Evolutionary conservation across 2,113 vertebrate genomes (phyloP), one percentile per base, ranked within the genome.

Genomic region (Dromiciops gliroides): DNA sequence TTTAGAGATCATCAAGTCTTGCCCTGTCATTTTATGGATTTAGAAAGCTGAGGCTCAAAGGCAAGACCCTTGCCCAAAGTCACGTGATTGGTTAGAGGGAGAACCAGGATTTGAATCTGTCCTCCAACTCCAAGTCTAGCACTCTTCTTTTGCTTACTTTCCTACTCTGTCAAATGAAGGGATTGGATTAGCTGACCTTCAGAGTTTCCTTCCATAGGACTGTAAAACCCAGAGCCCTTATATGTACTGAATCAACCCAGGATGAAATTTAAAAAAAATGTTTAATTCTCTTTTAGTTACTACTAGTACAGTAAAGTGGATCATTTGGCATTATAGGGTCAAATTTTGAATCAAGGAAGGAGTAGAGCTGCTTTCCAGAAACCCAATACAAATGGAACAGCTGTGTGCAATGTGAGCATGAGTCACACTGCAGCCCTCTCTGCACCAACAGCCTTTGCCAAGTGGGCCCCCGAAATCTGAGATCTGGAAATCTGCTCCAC

Each of bases 351-450:
- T 49, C 51, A 96, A 96, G 95, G 48, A 91, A 92, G 47, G 93
- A 51, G 25, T 91, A 90, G 83, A 31, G 92, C 90, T 93, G 92
- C 52, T 52, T 49, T 89, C 50, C 48, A 94, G 90, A 92, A 94
- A 95, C 8, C 53, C 95, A 96, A 97, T 96, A 83, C 93, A 95
- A 94, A 90, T 95, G n/a, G 67, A 95, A 96, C 48, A 96, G 56
- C 92, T 95, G 94, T 93, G 67, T 47, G 48, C 50, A 91, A 44
- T 48, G 91, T 92, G 89, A 94, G 37, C 89, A 93, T 96, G 92
- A 97, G 50, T 96, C 92, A 95, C 92, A 94, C 49, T 75, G 93
- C 93, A 93, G 89, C 94, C 89, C 56, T 94, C 75, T 93, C 89
- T 95, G 50, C 44, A 50, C 92, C 50, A 95, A 95, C 92, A 94